Percentiles rank a stretch among this genome's conserved stretches.
phyloP scores from a whole-genome alignment of 2,888 invertebrate genomes.

The Penaeus monodon region DNA sequence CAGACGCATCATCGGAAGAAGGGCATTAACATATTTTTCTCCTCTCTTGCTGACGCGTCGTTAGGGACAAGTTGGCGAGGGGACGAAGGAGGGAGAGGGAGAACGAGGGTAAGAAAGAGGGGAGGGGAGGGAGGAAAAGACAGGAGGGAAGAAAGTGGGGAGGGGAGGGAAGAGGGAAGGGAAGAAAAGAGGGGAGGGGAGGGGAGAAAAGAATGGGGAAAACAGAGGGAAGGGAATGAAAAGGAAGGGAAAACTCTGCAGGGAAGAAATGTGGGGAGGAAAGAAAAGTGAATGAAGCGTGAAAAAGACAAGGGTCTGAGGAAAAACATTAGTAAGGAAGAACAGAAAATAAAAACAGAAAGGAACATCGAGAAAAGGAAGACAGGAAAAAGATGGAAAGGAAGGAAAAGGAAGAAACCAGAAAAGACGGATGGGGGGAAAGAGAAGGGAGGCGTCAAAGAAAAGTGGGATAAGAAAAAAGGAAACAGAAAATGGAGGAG shows the following conservation, averaged over 20 bases:
- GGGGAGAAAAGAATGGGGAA: background rate
- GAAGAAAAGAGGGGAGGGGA: too few species aligned
- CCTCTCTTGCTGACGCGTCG: too few species aligned
- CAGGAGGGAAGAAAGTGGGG: background rate
- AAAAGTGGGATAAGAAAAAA: background rate
- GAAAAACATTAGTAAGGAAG: too few species aligned
- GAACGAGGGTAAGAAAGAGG: background rate
- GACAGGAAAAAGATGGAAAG: too few species aligned
- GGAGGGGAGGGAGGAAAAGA: background rate
- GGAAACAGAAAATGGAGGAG: background rate
- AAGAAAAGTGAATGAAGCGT: background rate
- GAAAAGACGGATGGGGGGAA: too few species aligned
- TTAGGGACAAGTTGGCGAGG: too few species aligned
- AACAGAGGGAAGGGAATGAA: background rate
- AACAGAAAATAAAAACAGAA: too few species aligned
- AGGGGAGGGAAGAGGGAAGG: background rate
- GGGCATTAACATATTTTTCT: too few species aligned
- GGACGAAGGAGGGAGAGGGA: background rate
- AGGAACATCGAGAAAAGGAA: too few species aligned
- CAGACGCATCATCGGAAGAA: too few species aligned
- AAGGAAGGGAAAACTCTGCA: background rate
- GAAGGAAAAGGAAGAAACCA: too few species aligned
- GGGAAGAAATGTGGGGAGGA: background rate
- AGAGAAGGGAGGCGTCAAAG: background rate
- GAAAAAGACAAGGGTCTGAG: too few species aligned